Conservation (phyloP, 2,113 vertebrate species). For the Gnathonemus longibarbis region DNA sequence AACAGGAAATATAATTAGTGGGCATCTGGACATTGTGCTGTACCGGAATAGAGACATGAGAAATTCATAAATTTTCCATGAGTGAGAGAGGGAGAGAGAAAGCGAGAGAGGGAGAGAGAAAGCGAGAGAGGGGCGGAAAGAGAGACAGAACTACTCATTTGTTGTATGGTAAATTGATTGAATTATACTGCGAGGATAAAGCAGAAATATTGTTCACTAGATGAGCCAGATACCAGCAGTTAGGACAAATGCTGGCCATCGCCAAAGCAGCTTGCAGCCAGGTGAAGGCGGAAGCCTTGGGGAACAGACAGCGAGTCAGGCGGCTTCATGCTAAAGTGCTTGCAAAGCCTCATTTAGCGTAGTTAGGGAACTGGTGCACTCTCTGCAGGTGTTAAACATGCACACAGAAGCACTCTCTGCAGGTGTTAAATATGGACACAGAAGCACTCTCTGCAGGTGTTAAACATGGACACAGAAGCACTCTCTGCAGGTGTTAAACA, state of each 20-base stretch:
- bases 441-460: too few relatives aligned
- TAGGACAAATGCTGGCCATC: not conserved
- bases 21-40: slow-evolving; percentile 18
- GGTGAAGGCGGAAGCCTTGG: not conserved
- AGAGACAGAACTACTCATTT: slow-evolving; percentile 29
- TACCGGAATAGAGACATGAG: slow-evolving; percentile 28
- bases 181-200: slow-evolving; percentile 50
- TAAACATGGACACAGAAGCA: not conserved
- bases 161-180: slow-evolving; percentile 53
- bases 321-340: not conserved
- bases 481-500: not conserved
- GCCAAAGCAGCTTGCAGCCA: not conserved
- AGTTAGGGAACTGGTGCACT: not conserved
- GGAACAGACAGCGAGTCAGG: not conserved
- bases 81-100: slow-evolving; percentile 20
- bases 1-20: slow-evolving; percentile 19
- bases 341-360: not conserved
- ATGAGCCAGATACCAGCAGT: slow-evolving; percentile 32
- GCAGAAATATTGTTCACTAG: slow-evolving; percentile 45
- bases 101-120: slow-evolving; percentile 19
- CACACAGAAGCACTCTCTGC: not conserved
- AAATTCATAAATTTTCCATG: slow-evolving; percentile 18
- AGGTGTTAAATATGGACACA: not conserved
- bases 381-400: not conserved
- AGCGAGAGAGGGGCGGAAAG: slow-evolving; percentile 12